A percentile compares a stretch with the other conserved stretches of the same genome.
Conservation (phyloP, 2,888 invertebrate species). For the Polylopha cassiicola region DNA sequence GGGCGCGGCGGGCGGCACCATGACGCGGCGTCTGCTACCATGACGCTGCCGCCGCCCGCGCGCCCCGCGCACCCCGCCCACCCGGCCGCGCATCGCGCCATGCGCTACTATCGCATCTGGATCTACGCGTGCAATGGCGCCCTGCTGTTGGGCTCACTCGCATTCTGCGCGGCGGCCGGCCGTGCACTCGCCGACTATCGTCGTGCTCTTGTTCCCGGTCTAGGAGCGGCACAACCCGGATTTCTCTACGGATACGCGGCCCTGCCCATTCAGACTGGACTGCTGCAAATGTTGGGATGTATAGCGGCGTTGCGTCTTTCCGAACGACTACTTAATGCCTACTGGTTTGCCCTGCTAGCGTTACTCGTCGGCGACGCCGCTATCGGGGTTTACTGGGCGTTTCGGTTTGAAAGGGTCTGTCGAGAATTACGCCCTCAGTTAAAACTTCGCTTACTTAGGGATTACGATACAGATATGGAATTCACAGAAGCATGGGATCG, state of each 20-base stretch:
- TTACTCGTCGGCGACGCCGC: slow-evolving; percentile 90
- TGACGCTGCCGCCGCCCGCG: slow-evolving; percentile 77
- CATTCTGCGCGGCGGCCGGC: slow-evolving; percentile 86
- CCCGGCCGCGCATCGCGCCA: slow-evolving; percentile 78
- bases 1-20: slow-evolving; percentile 76
- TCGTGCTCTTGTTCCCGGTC: slow-evolving; percentile 83
- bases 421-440: slow-evolving; percentile 84
- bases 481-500: slow-evolving; percentile 88
- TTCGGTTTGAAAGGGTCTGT: slow-evolving; percentile 85
- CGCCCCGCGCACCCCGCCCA: slow-evolving; percentile 71
- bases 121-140: slow-evolving; percentile 95
- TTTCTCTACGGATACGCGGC: slow-evolving; percentile 91
- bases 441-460: slow-evolving; percentile 77
- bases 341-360: slow-evolving; percentile 87
- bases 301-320: slow-evolving; percentile 88
- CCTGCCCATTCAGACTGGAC: slow-evolving; percentile 83
- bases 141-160: slow-evolving; percentile 87
- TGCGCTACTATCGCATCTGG: slow-evolving; percentile 92
- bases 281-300: slow-evolving; percentile 87
- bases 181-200: slow-evolving; percentile 84
- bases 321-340: slow-evolving; percentile 88
- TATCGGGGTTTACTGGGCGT: slow-evolving; percentile 91
- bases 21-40: slow-evolving; percentile 76
- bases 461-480: slow-evolving; percentile 84
- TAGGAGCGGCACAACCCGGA: slow-evolving; percentile 86